Evolutionary conservation across 1,140 invertebrate genomes (phyloP).

Genomic region (Adoxophyes honmai): DNA sequence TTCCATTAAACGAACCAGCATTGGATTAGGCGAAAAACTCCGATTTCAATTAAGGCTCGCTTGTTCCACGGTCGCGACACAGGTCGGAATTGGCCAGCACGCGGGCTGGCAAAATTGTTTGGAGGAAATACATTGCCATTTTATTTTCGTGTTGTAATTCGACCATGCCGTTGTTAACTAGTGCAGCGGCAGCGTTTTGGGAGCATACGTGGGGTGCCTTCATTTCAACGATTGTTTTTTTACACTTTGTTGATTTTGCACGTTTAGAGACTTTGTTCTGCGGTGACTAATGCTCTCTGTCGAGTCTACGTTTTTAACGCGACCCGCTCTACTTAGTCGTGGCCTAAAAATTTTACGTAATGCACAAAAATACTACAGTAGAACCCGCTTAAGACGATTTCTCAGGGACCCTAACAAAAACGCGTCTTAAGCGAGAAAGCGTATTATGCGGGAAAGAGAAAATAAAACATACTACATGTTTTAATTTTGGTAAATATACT

Average conservation of each 20-base stretch:
- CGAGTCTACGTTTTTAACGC: too few species aligned
- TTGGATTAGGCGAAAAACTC: conserved; percentile 51
- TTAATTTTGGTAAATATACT: too few species aligned
- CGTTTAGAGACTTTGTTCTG: not conserved
- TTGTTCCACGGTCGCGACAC: conserved; percentile 44
- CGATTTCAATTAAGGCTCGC: conserved; percentile 63
- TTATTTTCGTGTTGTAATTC: conserved; percentile 54
- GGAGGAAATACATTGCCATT: conserved; percentile 44
- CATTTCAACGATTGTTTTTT: conserved; percentile 44
- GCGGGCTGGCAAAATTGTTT: conserved; percentile 52
- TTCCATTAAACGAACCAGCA: conserved; percentile 29
- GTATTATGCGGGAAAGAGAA: too few species aligned
- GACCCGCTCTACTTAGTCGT: too few species aligned
- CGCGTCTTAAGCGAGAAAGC: too few species aligned
- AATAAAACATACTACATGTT: too few species aligned
- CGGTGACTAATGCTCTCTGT: not conserved
- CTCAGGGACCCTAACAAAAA: too few species aligned
- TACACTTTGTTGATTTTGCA: not conserved
- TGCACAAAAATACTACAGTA: too few species aligned
- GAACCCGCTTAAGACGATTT: too few species aligned
- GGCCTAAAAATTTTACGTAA: too few species aligned
- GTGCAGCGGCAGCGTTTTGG: conserved; percentile 37
- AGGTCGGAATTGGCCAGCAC: conserved; percentile 40
- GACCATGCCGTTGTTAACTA: conserved; percentile 40
- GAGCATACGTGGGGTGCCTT: conserved; percentile 34